Evolutionary conservation across 2,888 invertebrate species (phyloP), one percentile per base, ranked within the genome.

Genomic region (Ophion costatus): DNA sequence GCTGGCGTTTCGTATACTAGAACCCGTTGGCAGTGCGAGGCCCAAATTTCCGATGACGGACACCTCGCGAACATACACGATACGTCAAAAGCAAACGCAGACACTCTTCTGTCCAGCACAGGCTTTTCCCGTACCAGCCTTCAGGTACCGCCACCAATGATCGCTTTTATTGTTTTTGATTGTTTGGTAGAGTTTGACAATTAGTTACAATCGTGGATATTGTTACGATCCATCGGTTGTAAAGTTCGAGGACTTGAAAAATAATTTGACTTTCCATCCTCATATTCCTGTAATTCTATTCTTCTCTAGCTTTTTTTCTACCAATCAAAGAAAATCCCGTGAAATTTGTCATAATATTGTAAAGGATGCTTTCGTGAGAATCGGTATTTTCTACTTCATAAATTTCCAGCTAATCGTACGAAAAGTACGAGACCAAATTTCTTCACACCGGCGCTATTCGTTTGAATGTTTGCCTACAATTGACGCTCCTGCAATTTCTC

Each of bases 21-120:
- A 95, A 90, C 96, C 96, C 22, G 94, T 96, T 89, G 95, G 95
- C 85, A 95, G 95, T 89, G 95, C 95, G 69, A 94, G 95, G 85
- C 96, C 96, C 5, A 96, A 95, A 94, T 95, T 96, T 84, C 93
- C 94, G 45, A 92, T 92, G 86, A 88, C 93, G 90, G 93, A 94
- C 88, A 93, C 88, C 11, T 82, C 84, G 73, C 79, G 88, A 24
- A 85, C 87, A 69, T 88, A 87, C 78, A 83, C 84, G 67, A 80
- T 86, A 66, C 82, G 83, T 59, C 84, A 86, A 59, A 69, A 71
- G 45, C 78, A 80, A 66, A 82, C 86, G 92, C 88, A 82, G 93
- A 93, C 93, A 45, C 87, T 94, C 70, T 91, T 94, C 85, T 94
- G 94, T 88, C 94, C 94, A 57, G 94, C 94, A 33, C 94, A 94